phyloP scores from a whole-genome alignment of 2,797 vertebrate genomes.

The Xiphophorus birchmanni region DNA sequence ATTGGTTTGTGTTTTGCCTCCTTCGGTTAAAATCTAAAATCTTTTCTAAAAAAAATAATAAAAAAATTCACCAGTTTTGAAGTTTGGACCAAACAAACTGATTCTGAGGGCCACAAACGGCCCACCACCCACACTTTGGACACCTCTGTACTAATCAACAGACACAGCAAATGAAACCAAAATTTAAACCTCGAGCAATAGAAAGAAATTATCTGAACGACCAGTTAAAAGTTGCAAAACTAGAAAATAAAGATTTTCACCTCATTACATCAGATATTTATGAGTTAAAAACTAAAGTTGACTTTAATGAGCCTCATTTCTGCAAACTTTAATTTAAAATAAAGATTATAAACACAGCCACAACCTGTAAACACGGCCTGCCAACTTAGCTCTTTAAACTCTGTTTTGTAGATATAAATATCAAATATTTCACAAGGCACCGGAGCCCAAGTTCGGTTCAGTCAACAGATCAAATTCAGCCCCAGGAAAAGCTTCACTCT shows the following conservation, averaged over 20 bases:
- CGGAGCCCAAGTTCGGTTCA: constrained; percentile 69
- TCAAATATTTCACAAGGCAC: constrained; percentile 77
- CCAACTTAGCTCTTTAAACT: constrained; percentile 42
- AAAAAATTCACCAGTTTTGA: neutral
- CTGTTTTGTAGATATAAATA: constrained; percentile 53
- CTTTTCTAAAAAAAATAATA: neutral
- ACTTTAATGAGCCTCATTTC: constrained; percentile 3
- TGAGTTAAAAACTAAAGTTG: neutral
- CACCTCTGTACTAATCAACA: constrained; percentile 5
- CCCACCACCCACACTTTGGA: neutral
- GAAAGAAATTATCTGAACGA: neutral
- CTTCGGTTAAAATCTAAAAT: neutral
- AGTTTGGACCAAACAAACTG: neutral
- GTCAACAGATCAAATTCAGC: constrained; percentile 63
- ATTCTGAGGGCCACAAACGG: neutral
- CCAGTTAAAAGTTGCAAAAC: constrained; percentile 38
- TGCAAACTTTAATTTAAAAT: neutral
- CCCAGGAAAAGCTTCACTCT: constrained; percentile 42
- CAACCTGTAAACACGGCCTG: constrained; percentile 77
- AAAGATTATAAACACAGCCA: constrained; percentile 55
- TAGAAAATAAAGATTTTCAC: constrained; percentile 27
- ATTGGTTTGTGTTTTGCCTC: neutral
- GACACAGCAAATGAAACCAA: constrained; percentile 61
- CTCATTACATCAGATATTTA: constrained; percentile 12
- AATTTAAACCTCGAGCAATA: constrained; percentile 31